Percentiles rank a stretch among this genome's conserved stretches.
These are phyloP conservation scores for Gobio gobio DNA, from an alignment of 2,113 vertebrate genomes.

Conservation along the genomic window DNA sequence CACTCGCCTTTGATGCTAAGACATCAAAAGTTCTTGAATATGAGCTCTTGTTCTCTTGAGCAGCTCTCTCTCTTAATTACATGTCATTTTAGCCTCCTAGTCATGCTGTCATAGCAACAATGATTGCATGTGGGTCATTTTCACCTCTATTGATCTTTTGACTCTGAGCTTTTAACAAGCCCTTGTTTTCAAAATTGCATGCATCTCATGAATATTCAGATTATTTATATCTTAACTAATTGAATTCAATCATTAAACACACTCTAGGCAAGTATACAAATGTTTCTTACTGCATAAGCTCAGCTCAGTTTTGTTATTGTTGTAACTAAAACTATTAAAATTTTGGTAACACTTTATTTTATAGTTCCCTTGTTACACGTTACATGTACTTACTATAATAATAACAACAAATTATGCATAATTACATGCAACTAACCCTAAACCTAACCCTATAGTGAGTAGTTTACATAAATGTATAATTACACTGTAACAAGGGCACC, in stretches of 20 bases:
- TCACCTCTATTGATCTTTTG: constrained; percentile 6
- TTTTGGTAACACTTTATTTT: no score
- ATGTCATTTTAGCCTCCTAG: background rate
- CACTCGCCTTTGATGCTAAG: constrained; percentile 38
- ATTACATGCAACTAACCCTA: no score
- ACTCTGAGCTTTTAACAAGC: background rate
- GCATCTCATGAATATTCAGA: background rate
- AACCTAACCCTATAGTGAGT: no score
- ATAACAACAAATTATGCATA: no score
- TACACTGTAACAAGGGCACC: no score
- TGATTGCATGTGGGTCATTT: background rate
- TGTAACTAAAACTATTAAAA: background rate
- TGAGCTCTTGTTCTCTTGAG: background rate
- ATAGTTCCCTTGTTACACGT: no score
- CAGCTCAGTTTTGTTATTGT: background rate
- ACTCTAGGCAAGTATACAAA: no score
- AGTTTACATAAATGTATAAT: no score
- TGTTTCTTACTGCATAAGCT: background rate
- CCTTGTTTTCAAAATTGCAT: background rate
- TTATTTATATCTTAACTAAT: background rate
- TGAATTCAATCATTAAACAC: background rate
- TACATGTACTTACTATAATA: no score
- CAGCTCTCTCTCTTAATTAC: constrained; percentile 20
- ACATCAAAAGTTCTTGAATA: constrained; percentile 37
- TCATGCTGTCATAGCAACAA: background rate